Base-by-base conservation (phyloP, 2,888 invertebrate genomes). In the Harpagoxenus sublaevis region DNA sequence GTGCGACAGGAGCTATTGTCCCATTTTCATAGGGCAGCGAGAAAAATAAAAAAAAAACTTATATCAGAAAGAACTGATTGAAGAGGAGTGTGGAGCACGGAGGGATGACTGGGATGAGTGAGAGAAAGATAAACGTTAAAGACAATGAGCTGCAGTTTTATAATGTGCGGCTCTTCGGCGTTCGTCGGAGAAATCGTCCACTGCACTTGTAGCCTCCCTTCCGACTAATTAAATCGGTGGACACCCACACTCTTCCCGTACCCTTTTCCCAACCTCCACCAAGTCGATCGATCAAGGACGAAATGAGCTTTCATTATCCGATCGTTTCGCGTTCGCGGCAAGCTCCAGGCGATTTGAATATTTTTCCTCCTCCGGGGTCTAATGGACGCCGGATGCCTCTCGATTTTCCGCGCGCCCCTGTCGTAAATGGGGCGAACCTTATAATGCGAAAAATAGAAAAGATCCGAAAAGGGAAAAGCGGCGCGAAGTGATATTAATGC, bases 401-500 rank as follows among this genome's bases (percentile, higher is more conserved):
- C 87, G 85, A 84, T 87, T 87, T 88, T 75, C 77, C 83, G 73
- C 66, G 65, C 57, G 62, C 75, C 70, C 77, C 82, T 53, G 18
- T 60, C 87, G 84, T 77, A 89, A 89, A 89, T 89, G 88, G 88
- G 60, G 75, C n/a, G 81, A 85, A 78, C 53, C 74, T 79, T 73
- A 71, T 89, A 89, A 89, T 89, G 88, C 89, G 88, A 86, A 88
- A 89, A 89, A 89, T 89, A 86, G 86, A 85, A 85, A 85, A 85
- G 78, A 68, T 74, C 31, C 73, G 75, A 35, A 66, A 35, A 66
- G 35, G 84, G 39, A 74, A 83, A 74, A 88, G 85, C 73, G 78
- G 82, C 87, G 78, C 84, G 75, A 86, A 88, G 89, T 85, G 90
- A 89, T 87, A 90, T 89, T 89, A 90, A 89, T 89, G 89, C 89